Percentiles rank a stretch among this genome's conserved stretches.
Conservation (phyloP, 2,888 invertebrate species). For the Dryomyza anilis region DNA sequence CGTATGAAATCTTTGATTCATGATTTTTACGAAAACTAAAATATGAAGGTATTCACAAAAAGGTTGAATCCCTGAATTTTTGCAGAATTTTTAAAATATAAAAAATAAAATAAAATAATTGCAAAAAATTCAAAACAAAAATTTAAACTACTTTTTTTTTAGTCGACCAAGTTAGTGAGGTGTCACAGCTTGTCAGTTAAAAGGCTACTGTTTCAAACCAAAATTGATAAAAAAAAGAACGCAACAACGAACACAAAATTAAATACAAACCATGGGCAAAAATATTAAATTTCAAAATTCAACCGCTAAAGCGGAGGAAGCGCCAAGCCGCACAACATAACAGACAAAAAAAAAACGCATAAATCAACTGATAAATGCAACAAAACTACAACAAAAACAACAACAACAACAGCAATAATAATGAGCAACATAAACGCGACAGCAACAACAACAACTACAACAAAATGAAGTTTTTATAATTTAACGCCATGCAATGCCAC, state of each 20-base stretch:
- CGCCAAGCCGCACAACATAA: neutral
- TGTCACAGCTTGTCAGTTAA: neutral
- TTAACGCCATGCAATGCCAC: slow-evolving; percentile 32
- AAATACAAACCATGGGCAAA: slow-evolving; percentile 17
- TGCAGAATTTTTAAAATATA: too few relatives aligned
- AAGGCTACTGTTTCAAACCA: neutral
- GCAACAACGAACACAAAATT: neutral
- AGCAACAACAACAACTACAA: neutral
- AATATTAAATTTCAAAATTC: slow-evolving; percentile 31
- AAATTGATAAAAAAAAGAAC: too few relatives aligned
- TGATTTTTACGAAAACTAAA: too few relatives aligned
- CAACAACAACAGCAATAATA: neutral
- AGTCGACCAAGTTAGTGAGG: neutral
- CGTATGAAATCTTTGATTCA: too few relatives aligned
- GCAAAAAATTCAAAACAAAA: neutral
- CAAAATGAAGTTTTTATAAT: slow-evolving; percentile 7
- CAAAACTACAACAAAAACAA: slow-evolving; percentile 9
- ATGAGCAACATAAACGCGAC: neutral
- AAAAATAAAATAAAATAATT: too few relatives aligned
- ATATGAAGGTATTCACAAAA: too few relatives aligned
- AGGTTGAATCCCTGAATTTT: too few relatives aligned
- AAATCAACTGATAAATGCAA: slow-evolving; percentile 13
- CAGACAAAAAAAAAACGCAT: neutral
- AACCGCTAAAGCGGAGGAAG: too few relatives aligned
- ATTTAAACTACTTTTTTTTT: neutral